Conservation (phyloP, 2,113 vertebrate species). For the Petroica traversi region DNA sequence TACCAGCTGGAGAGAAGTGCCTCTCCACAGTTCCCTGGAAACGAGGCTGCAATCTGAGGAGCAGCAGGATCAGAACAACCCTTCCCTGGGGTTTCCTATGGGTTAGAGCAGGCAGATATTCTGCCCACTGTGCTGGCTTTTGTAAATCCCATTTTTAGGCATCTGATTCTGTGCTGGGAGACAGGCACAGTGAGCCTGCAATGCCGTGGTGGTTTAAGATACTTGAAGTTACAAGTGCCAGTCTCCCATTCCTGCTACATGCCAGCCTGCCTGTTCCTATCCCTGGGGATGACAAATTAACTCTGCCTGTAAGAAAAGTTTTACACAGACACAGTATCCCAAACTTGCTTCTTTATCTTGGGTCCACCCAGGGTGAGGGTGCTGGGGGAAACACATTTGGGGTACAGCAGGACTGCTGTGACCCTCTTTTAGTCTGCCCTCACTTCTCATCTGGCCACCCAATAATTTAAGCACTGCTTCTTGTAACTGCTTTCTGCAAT, state of each 20-base stretch:
- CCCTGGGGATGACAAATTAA: neutral
- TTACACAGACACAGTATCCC: neutral
- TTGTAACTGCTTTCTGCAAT: neutral
- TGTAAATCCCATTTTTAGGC: neutral
- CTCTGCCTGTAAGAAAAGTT: neutral
- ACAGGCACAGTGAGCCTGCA: neutral
- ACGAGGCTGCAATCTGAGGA: neutral
- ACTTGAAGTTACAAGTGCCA: neutral
- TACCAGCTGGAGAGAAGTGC: neutral
- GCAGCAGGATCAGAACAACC: neutral
- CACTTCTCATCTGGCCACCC: neutral
- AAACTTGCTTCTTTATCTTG: neutral
- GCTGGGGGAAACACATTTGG: neutral
- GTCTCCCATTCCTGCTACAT: neutral
- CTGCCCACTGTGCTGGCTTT: neutral
- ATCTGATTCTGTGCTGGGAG: neutral
- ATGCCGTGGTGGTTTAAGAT: accelerated
- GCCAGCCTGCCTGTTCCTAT: neutral
- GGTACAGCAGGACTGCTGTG: accelerated
- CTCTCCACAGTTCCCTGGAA: neutral
- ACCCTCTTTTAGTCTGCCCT: neutral
- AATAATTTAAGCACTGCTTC: neutral
- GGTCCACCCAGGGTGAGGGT: neutral
- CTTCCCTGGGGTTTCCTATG: neutral
- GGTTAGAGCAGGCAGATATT: neutral